Evolutionary conservation across 1,140 invertebrate genomes (phyloP), one percentile per base, ranked within the genome.

Genomic region (Drosophila fuyamai): DNA sequence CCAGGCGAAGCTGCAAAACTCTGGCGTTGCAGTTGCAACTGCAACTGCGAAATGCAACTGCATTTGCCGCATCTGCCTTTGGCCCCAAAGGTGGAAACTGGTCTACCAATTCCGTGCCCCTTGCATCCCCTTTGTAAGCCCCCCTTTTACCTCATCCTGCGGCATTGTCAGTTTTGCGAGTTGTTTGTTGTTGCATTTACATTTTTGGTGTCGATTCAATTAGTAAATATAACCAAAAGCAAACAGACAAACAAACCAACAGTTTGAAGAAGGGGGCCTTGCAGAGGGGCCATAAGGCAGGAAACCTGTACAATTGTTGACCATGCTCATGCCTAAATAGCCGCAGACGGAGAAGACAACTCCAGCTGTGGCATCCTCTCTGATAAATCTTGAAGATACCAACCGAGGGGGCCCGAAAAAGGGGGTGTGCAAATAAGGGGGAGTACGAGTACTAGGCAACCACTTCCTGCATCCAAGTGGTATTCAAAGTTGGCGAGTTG

Each of bases 141-240:
- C 18, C 18, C 46, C 47, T 27, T 65, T 27, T 1, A 63, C 51
- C 58, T 36, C 71, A 38, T 63, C 46, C 56, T 73, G 76, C 62
- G 65, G 61, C 61, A 76, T 79, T 85, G 86, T 85, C 72, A 75
- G 72, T 75, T 74, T 75, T 76, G 79, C 62, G 60, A 68, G 80
- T 79, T 80, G 81, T 86, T 81, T 89, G 80, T 89, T 91, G 89
- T 83, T 85, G 84, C 81, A 82, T 85, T 89, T 89, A 91, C 90
- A 89, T 90, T 91, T 91, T 91, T 91, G 90, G 90, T 91, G 90
- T 91, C 90, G 90, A 91, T 91, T 91, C 90, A 91, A 91, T 91
- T 91, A 91, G 90, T 91, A 91, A 91, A 91, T 91, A 91, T 91
- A 90, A 91, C 77, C 85, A 90, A 90, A 91, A 88, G 83, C 80